Base-by-base conservation (phyloP, 1,140 invertebrate genomes). In the Phenacoccus solenopsis region DNA sequence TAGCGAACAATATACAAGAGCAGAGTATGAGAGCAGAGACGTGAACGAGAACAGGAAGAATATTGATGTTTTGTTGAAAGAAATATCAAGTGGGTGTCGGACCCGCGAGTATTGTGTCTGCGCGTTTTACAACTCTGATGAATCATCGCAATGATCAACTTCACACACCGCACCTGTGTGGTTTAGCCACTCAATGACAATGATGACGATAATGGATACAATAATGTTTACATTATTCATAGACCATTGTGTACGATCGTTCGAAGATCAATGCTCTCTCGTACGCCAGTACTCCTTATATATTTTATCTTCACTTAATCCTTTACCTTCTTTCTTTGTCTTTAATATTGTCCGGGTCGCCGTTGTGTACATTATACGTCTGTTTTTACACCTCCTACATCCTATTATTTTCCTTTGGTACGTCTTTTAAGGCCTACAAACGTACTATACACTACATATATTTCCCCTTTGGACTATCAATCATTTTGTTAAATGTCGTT, bases 201-300 rank as follows among this genome's bases (percentile, higher is more conserved):
- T 64, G 59, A 64, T 64, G 59, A 64, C 25, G 59, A 64, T 64
- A 64, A 64, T 64, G 59, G 59, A 64, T 64, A 64, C 59, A 64
- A 64, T 64, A 64, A 64, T 64, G 59, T 64, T 64, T 64, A 64
- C 59, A 64, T 64, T 64, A 64, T 64, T 64, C 59, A 64, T 64
- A 22, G 59, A 25, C 59, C 59, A 64, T 64, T 64, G 59, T 64
- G 20, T 64, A 64, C 59, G 59, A 64, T 64, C 59, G 59, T 64
- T 64, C 59, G 59, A 64, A 64, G 59, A 64, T 64, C 59, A 64
- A 64, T 64, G 59, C 59, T 64, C 59, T 64, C 59, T 64, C 59
- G 9, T 27, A 10, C 59, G 21, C 12, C 25, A 24, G 4, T 27
- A 16, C 59, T 64, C 21, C 25, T 64, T 25, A 27, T 64, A 59